Evolutionary conservation across 1,140 invertebrate genomes (phyloP).

Genomic region (Aporrectodea caliginosa): DNA sequence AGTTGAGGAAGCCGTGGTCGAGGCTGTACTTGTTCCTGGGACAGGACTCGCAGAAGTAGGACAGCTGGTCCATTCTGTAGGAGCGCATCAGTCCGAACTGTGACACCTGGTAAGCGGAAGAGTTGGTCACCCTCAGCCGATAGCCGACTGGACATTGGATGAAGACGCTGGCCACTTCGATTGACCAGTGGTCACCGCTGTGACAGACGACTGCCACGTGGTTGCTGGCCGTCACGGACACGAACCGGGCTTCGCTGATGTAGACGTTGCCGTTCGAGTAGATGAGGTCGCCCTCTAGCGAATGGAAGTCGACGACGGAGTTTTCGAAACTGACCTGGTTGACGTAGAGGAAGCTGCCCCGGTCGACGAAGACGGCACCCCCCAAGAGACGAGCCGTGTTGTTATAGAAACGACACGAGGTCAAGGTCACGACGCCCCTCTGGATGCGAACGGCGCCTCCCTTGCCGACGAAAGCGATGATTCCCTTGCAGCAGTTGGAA

Average conservation of each 20-base stretch:
- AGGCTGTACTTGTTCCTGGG: slow-evolving; percentile 28
- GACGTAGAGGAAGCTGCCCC: slow-evolving; percentile 9
- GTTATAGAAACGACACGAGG: slow-evolving; percentile 15
- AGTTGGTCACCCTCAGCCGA: slow-evolving; percentile 26
- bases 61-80: slow-evolving; percentile 30
- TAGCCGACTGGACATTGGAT: slow-evolving; percentile 29
- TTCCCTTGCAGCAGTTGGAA: slow-evolving; percentile 27
- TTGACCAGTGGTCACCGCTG: slow-evolving; percentile 31
- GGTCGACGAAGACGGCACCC: slow-evolving; percentile 28
- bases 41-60: slow-evolving; percentile 30
- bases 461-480: slow-evolving; percentile 29
- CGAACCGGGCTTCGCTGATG: slow-evolving; percentile 3
- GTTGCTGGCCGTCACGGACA: slow-evolving; percentile 13
- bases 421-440: slow-evolving; percentile 18
- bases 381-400: slow-evolving; percentile 29
- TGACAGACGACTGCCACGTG: slow-evolving; percentile 25
- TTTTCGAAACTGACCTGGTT: slow-evolving; percentile 9
- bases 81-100: slow-evolving; percentile 13
- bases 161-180: slow-evolving; percentile 23
- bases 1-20: slow-evolving; percentile 27
- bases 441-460: slow-evolving; percentile 27
- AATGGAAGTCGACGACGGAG: slow-evolving; percentile 17
- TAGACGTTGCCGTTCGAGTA: slow-evolving; percentile 31
- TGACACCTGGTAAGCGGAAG: slow-evolving; percentile 24
- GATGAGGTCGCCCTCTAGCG: slow-evolving; percentile 27